Evolutionary conservation across 2,888 invertebrate genomes (phyloP), one percentile per base, ranked within the genome.

Genomic region (Cryptophagus acutangulus): DNA sequence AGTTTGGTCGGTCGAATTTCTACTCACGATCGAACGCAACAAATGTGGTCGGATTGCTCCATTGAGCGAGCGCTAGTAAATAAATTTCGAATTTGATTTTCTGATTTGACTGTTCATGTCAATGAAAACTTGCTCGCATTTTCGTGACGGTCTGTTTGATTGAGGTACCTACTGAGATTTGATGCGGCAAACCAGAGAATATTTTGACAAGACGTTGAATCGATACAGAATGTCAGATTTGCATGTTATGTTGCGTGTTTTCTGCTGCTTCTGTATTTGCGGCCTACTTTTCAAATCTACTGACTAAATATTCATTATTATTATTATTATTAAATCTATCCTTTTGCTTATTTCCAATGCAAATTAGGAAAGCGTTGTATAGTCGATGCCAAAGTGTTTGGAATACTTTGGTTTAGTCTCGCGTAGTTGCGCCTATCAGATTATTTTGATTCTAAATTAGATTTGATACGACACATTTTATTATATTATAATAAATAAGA

Each of bases 231-330:
- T 8, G 13, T 31, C 13, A 31, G 16, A 31, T 31, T 31, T 31
- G 31, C 31, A 31, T 31, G 31, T 31, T 15, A 10, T 8, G 31
- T 31, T 31, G 31, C 31, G 31, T 31, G 31, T 31, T 16, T 12
- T 31, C 3, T 26, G 12, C n/a, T n/a, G n/a, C n/a, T n/a, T n/a
- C n/a, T n/a, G 24, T 8, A 6, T 20, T 31, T 31, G 31, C 31
- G 31, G 31, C 31, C 31, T 31, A 31, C 31, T 10, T 31, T 31
- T 26, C 3, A 31, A 31, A 31, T 31, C 31, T 31, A n/a, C n/a
- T n/a, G 24, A 20, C 6, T 20, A 20, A 20, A 20, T 20, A 20
- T 20, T 20, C n/a, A 8, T 20, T n/a, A 20, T 6, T 20, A 8
- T 8, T 20, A 20, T 20, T 20, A 20, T 20, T 20, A 20, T 20